Base-by-base conservation (phyloP, 1,140 invertebrate species). In the Drosophila sp. region DNA sequence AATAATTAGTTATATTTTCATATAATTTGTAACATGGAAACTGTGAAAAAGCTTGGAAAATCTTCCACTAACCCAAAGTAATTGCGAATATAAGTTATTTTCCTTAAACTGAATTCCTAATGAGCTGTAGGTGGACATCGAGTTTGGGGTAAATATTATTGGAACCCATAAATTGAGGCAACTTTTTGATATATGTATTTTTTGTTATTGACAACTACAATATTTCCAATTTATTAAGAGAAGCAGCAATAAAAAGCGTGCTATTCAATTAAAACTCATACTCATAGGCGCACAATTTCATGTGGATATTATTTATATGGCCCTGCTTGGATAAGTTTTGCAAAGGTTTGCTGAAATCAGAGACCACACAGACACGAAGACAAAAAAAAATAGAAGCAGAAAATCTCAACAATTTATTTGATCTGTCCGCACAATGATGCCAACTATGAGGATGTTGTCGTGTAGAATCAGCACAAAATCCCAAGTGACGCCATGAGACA, bases 321-420 rank as follows among this genome's bases (percentile, higher is more conserved):
- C 60, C 76, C 76, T 67, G 62, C 76, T 82, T 76, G 82, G 68
- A 62, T 76, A 56, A 64, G 69, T 80, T 86, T 66, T 80, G 84
- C 84, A 63, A 47, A 84, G 77, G 50, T 74, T 66, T 74, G 84
- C 84, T 84, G 77, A 84, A 89, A 78, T 78, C 79, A 70, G 57
- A 87, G 73, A 74, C 38, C 80, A 62, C 27, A 11, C 27, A 70
- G 3, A 17, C 54, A 67, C 54, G 73, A 11, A 41, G 33, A 64
- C n/a, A 35, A 41, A 35, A 35, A 32, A 47, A 38, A 61, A 50
- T 35, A 38, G 54, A 50, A 57, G 68, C 60, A 56, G 70, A 71
- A 83, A 89, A 87, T 87, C 79, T 71, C 62, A 87, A 89, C 80
- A 80, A 87, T 87, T 87, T 87, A 83, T 87, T 87, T 89, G 79